Percentiles rank a stretch among this genome's conserved stretches.
Conservation (phyloP, 2,113 vertebrate genomes). For the Leptobrachium ailaonicum region DNA sequence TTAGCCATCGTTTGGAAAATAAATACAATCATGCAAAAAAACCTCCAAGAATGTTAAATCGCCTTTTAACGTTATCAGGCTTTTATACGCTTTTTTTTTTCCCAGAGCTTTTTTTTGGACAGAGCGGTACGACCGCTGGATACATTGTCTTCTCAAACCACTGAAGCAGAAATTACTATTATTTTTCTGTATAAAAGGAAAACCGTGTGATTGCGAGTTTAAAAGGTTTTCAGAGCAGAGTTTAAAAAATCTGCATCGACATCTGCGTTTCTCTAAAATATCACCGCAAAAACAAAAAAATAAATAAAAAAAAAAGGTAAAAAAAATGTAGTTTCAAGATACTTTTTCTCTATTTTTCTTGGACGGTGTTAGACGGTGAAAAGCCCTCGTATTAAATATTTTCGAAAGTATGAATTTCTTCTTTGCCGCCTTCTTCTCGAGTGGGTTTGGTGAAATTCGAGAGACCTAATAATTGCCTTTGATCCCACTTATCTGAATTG, state of each 20-base stretch:
- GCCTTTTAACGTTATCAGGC: no score
- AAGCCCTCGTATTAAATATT: neutral
- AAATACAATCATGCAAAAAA: no score
- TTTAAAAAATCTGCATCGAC: neutral
- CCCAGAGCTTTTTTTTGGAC: no score
- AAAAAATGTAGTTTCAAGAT: neutral
- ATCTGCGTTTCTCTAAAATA: neutral
- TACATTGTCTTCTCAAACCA: no score
- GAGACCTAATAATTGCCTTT: conserved; percentile 6
- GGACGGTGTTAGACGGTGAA: neutral
- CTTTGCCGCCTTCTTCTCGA: neutral
- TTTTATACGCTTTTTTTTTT: no score
- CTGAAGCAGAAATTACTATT: no score
- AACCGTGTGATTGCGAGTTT: neutral
- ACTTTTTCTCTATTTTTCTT: conserved; percentile 19
- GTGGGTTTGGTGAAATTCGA: conserved; percentile 12
- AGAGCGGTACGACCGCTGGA: no score
- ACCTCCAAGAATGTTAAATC: no score
- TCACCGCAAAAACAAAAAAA: neutral
- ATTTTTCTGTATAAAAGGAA: no score
- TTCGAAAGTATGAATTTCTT: neutral
- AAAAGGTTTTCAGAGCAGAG: neutral
- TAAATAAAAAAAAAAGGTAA: neutral
- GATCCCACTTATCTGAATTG: conserved; percentile 24
- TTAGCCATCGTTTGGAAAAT: no score